Base-by-base conservation (phyloP, 2,797 vertebrate genomes). In the Neosilurus hyrtlii region DNA sequence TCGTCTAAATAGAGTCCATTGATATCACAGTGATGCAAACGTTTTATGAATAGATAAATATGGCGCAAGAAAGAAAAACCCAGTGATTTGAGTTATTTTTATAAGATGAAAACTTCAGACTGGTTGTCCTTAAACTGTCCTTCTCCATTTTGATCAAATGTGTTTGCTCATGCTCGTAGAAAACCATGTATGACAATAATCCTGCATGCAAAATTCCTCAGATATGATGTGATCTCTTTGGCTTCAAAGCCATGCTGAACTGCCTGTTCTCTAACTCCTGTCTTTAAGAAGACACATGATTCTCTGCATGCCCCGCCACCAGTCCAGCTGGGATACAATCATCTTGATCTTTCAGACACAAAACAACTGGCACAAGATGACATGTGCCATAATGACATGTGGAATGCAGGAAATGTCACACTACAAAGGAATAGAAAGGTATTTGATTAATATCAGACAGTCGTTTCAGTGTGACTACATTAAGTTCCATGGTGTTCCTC, bases 181-280 rank as follows among this genome's bases (percentile, higher is more conserved):
- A 77, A 77, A 54, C 81, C 24, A 79, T 66, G 73, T 71, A 86
- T 85, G 86, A 86, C 78, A 86, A 86, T 78, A 83, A 84, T 84
- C 65, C 72, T 72, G 57, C 59, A 77, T 67, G 51, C 70, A 66
- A 72, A 67, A 87, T 77, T 62, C 82, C 80, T 66, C 67, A 67
- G 52, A 83, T 65, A 65, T 84, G 88, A 88, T 84, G 84, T 82
- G 81, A 89, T 89, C 84, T 86, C 63, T 66, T 72, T 63, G 77
- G 67, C 79, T 86, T 90, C 68, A 66, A 75, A 54, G 26, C 16
- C 62, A 80, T 83, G 70, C 65, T 26, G 71, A 56, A 77, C 81
- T 79, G 82, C 77, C 86, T 87, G 84, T 86, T 87, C 86, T 43
- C 79, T 84, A 83, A 79, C 84, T 80, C 76, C 62, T 74, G 65